These are phyloP conservation scores for Pseudomyrmex concolor DNA, from an alignment of 1,140 invertebrate species.

Conservation along the genomic window DNA sequence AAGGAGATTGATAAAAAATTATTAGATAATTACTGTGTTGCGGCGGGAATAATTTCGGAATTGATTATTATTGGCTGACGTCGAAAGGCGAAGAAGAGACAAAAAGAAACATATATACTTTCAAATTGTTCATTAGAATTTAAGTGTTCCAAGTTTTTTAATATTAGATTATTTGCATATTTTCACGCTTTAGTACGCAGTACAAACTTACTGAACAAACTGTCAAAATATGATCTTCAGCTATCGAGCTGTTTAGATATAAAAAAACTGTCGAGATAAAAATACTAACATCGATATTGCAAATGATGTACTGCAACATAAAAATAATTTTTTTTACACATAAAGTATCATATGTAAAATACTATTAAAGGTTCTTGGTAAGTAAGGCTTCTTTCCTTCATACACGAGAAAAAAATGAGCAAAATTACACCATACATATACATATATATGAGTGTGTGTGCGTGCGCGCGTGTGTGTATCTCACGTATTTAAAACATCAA, in stretches of 20 bases:
- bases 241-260: background rate
- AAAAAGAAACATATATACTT: slow-evolving; percentile 14
- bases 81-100: background rate
- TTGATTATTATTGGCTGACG: slow-evolving; percentile 56
- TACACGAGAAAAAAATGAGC: too few species aligned
- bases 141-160: slow-evolving; percentile 54
- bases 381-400: too few species aligned
- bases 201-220: background rate
- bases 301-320: background rate
- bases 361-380: too few species aligned
- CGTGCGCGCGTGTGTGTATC: too few species aligned
- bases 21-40: slow-evolving; percentile 73
- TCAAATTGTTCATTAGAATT: slow-evolving; percentile 47
- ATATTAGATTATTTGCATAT: slow-evolving; percentile 30
- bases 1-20: slow-evolving; percentile 67
- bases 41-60: slow-evolving; percentile 69
- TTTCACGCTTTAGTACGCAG: background rate
- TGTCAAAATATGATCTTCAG: background rate
- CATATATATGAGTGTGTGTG: too few species aligned
- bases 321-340: background rate
- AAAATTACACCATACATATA: background rate
- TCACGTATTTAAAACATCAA: background rate
- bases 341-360: too few species aligned
- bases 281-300: background rate
- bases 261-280: background rate